A percentile compares a stretch with the other conserved stretches of the same genome.
Evolutionary conservation across 2,797 vertebrate genomes (phyloP).

Genomic region (Spinibarbus caldwelli): DNA sequence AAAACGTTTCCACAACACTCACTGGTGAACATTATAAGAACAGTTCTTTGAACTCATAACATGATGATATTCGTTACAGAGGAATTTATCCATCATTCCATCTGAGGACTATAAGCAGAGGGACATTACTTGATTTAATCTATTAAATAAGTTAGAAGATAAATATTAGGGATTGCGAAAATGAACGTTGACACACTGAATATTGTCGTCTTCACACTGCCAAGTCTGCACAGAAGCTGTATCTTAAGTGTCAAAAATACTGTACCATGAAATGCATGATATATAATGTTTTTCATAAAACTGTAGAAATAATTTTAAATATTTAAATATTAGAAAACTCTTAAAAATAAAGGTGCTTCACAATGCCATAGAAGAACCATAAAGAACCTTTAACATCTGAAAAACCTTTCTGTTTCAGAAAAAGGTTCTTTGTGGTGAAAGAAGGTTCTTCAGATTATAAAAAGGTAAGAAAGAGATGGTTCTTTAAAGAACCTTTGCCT

Average conservation of each 20-base stretch:
- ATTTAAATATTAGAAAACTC: too few species aligned
- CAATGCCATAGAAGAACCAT: too few species aligned
- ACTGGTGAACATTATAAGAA: background rate
- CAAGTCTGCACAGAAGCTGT: background rate
- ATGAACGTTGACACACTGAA: background rate
- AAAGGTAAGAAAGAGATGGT: too few species aligned
- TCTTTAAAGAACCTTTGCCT: too few species aligned
- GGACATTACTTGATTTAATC: background rate
- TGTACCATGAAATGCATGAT: background rate
- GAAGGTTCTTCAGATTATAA: too few species aligned
- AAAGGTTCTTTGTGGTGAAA: too few species aligned
- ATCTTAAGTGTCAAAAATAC: background rate
- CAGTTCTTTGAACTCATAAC: background rate
- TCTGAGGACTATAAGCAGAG: background rate
- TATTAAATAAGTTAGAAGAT: background rate
- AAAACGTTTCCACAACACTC: background rate
- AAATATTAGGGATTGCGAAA: background rate
- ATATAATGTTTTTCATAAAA: background rate
- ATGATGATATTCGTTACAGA: background rate
- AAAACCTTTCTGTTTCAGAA: too few species aligned
- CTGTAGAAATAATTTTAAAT: background rate
- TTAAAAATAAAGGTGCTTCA: too few species aligned
- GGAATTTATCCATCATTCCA: background rate
- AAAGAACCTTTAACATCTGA: too few species aligned
- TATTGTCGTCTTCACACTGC: background rate